phyloP scores from a whole-genome alignment of 2,888 invertebrate species.

The Congeria kusceri region DNA sequence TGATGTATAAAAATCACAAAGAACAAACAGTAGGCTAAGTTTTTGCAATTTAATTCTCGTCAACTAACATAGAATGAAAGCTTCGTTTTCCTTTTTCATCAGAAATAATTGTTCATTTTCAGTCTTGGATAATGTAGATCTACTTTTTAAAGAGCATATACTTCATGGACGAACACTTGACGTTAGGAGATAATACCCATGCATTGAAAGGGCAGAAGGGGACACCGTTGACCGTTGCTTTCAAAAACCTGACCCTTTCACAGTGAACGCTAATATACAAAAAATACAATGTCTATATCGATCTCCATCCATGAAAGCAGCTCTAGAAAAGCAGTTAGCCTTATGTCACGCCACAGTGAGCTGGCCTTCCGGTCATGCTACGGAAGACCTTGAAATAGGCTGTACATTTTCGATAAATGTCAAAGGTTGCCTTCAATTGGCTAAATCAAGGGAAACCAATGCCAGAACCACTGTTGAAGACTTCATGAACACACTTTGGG shows the following conservation, averaged over 20 bases:
- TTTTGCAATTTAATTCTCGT: too few relatives aligned
- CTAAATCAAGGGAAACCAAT: not conserved
- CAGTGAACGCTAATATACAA: not conserved
- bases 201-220: not conserved
- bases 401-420: not conserved
- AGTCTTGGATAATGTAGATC: too few relatives aligned
- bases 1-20: too few relatives aligned
- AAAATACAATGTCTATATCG: not conserved
- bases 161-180: too few relatives aligned
- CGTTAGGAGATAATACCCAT: too few relatives aligned
- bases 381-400: not conserved
- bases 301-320: not conserved
- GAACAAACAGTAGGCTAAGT: too few relatives aligned
- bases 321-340: not conserved
- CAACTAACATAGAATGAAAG: too few relatives aligned
- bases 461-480: not conserved
- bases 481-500: not conserved
- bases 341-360: not conserved
- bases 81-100: too few relatives aligned
- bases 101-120: too few relatives aligned
- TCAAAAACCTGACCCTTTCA: not conserved
- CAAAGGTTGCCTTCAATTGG: conserved; percentile 1
- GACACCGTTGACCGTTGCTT: not conserved
- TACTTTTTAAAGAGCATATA: too few relatives aligned
- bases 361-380: not conserved